phyloP scores from a whole-genome alignment of 2,797 vertebrate genomes.

The Megaceryle alcyon region DNA sequence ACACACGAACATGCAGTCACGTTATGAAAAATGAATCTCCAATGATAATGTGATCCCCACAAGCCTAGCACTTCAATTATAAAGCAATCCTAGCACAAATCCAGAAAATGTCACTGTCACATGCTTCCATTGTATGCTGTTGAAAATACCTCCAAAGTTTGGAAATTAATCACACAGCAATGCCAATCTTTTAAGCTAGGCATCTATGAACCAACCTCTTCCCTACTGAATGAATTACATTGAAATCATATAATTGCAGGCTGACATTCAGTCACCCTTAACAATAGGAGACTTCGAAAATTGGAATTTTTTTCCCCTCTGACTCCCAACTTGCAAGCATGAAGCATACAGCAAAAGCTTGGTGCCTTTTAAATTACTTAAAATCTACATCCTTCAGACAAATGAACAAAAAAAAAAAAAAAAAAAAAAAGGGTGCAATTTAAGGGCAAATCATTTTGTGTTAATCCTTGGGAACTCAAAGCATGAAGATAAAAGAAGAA shows the following conservation, averaged over 20 bases:
- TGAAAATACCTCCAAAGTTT: conserved; percentile 74
- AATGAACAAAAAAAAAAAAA: conserved; percentile 31
- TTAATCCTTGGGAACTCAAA: conserved; percentile 72
- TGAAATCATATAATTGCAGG: conserved; percentile 75
- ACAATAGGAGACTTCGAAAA: conserved; percentile 70
- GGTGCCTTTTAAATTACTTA: conserved; percentile 71
- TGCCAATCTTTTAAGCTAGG: conserved; percentile 74
- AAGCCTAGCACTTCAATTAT: conserved; percentile 69
- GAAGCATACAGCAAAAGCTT: conserved; percentile 61
- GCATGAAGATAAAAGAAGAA: conserved; percentile 75
- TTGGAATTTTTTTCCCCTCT: conserved; percentile 65
- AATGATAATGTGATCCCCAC: neutral
- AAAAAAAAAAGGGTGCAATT: conserved; percentile 57
- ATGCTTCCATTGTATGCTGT: conserved; percentile 60
- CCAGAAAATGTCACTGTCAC: conserved; percentile 70
- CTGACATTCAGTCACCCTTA: conserved; percentile 77
- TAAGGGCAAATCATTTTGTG: conserved; percentile 74
- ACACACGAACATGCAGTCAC: neutral
- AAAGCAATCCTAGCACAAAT: conserved; percentile 61
- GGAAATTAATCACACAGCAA: conserved; percentile 77
- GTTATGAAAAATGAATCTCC: neutral
- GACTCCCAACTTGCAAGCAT: conserved; percentile 52
- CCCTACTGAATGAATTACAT: conserved; percentile 57
- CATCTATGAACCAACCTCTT: conserved; percentile 70
- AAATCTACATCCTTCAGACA: conserved; percentile 75